Base-by-base conservation (phyloP, 2,888 invertebrate species). In the Phanerotoma sp. region DNA sequence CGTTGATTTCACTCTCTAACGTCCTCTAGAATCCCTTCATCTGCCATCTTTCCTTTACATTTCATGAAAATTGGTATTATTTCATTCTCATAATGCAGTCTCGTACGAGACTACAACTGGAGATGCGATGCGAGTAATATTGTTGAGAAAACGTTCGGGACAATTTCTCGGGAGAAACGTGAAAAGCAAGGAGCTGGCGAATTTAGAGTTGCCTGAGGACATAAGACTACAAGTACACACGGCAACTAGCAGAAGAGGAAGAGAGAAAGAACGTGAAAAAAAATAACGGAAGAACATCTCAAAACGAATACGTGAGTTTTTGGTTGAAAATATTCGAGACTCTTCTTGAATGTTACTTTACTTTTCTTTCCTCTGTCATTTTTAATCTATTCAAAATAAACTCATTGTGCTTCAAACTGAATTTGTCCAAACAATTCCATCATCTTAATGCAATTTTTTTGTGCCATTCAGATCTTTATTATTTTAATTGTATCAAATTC, bases 1-100 rank as follows among this genome's bases (percentile, higher is more conserved):
- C 25, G 9, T 9, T 7, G 25, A 25, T 41, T 22, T 21, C 7
- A 2, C 16, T 38, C 18, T 15, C 16, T 5, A 16, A n/a, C n/a
- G 18, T 10, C 38, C 5, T 15, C 16, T 5, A 38, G 18, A 18
- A 15, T 38, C 18, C 38, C 20, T 38, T 25, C 25, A 25, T 9
- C 16, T 38, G 38, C 38, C 10, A 15, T 38, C 38, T 10, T 18
- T 16, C 6, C 13, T 10, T 16, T 38, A 10, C 38, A 15, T 38
- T 15, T 18, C 20, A n/a, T 2, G 18, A 46, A 9, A 20, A 32
- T 46, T 11, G 5, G 21, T 28, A 20, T 40, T 38, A 38, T 40
- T 38, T 49, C 18, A 40, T 40, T 28, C 38, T 18, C 30, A 49
- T n/a, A 49, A 40, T 30, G 40, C 40, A 45, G 25, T 18, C 5